A percentile compares a stretch with the other conserved stretches of the same genome.
These are phyloP conservation scores for Spodoptera exigua DNA, from an alignment of 2,888 invertebrate species.

Conservation along the genomic window DNA sequence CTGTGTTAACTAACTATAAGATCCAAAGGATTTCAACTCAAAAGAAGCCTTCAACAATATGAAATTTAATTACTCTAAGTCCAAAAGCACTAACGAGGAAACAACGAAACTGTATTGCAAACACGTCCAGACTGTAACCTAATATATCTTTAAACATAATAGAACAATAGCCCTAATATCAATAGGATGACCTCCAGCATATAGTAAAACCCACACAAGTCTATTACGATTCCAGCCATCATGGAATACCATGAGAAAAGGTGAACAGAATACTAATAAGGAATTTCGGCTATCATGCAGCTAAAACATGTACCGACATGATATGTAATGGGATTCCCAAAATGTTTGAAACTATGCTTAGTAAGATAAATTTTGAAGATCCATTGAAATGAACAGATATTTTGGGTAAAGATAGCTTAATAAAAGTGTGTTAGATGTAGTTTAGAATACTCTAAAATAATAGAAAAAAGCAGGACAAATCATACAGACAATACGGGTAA, in stretches of 20 bases:
- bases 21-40: too few species aligned
- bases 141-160: conserved; percentile 22
- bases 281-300: conserved; percentile 35
- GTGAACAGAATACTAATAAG: conserved; percentile 54
- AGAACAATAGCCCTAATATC: conserved; percentile 49
- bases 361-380: not conserved
- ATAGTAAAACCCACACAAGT: conserved; percentile 44
- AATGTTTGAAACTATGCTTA: conserved; percentile 2
- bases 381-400: conserved; percentile 18
- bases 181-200: conserved; percentile 43
- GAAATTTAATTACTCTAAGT: too few species aligned
- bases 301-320: conserved; percentile 15
- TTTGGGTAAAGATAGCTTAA: too few species aligned
- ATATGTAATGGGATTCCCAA: conserved; percentile 28
- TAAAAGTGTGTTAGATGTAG: too few species aligned
- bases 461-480: too few species aligned
- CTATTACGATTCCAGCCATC: conserved; percentile 42
- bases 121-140: conserved; percentile 34
- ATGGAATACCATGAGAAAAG: conserved; percentile 50
- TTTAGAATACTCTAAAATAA: too few species aligned
- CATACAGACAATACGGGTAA: too few species aligned
- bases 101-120: conserved; percentile 14
- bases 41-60: too few species aligned
- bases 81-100: conserved; percentile 3
- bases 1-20: too few species aligned